A percentile compares a stretch with the other conserved stretches of the same genome.
Conservation (phyloP, 2,797 vertebrate species). For the Melanitta fusca region DNA sequence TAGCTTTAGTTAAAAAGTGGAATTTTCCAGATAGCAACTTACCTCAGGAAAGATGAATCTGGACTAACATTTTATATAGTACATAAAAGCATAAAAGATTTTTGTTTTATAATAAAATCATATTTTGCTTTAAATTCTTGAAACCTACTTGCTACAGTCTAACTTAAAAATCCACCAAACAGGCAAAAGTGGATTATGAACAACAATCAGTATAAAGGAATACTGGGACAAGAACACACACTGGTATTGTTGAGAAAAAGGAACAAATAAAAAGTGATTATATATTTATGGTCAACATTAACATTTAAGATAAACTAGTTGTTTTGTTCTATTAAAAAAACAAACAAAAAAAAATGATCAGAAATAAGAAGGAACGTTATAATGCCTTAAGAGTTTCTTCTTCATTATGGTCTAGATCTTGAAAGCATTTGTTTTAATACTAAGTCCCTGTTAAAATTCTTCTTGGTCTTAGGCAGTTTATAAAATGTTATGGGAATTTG, state of each 20-base stretch:
- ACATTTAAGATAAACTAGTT: not conserved
- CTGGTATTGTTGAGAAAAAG: not conserved
- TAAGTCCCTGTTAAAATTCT: not conserved
- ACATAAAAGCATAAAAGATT: not conserved
- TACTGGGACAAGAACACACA: not conserved
- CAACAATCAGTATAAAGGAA: not conserved
- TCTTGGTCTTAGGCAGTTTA: not conserved
- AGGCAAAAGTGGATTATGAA: not conserved
- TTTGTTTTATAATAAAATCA: not conserved
- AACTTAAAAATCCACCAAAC: not conserved
- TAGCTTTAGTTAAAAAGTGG: not conserved
- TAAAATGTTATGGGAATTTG: not conserved
- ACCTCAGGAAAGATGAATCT: not conserved
- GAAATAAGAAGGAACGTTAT: not conserved
- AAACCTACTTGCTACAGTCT: not conserved
- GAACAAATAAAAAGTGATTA: fast-evolving
- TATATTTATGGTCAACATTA: not conserved
- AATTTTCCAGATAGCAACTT: not conserved
- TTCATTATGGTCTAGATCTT: not conserved
- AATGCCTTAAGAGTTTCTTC: not conserved
- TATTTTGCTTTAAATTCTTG: not conserved
- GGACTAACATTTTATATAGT: not conserved
- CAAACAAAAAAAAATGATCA: no score
- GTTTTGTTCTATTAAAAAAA: not conserved
- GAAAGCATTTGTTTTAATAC: not conserved